Evolutionary conservation across 2,888 invertebrate genomes (phyloP).

Genomic region (Ditula angustiorana): DNA sequence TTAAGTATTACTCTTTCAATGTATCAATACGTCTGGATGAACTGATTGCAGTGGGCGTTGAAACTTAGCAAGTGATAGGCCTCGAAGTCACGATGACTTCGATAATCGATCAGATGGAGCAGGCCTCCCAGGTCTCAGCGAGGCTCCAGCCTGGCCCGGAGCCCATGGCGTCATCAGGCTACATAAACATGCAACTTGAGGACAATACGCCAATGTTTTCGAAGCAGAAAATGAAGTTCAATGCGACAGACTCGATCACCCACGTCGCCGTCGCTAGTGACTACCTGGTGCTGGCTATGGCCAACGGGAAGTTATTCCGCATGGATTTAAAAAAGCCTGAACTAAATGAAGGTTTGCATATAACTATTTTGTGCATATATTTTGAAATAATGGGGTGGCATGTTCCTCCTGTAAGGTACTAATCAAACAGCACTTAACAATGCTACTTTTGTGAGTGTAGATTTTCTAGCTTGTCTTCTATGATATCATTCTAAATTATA

Average conservation of each 20-base stretch:
- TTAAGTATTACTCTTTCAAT: not conserved
- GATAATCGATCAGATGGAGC: conserved; percentile 93
- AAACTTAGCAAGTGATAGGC: conserved; percentile 19
- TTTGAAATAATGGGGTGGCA: too few species aligned
- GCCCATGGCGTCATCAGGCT: conserved; percentile 81
- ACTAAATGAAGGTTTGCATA: conserved; percentile 89
- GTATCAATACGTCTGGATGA: not conserved
- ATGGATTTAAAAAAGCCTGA: conserved; percentile 93
- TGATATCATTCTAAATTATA: too few species aligned
- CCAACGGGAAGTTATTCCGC: conserved; percentile 91
- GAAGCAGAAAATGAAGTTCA: conserved; percentile 92
- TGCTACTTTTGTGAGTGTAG: too few species aligned
- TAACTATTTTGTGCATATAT: conserved; percentile 57
- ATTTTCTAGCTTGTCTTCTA: too few species aligned
- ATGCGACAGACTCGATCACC: conserved; percentile 91
- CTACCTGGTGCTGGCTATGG: conserved; percentile 93
- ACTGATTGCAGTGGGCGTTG: conserved; percentile 19
- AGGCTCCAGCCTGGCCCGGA: conserved; percentile 68
- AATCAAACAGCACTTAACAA: too few species aligned
- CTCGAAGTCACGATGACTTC: conserved; percentile 88
- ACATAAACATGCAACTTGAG: conserved; percentile 85
- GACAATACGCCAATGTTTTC: conserved; percentile 94
- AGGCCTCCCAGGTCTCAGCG: conserved; percentile 87
- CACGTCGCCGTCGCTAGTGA: conserved; percentile 94
- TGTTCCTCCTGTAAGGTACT: too few species aligned